phyloP scores from a whole-genome alignment of 2,888 invertebrate genomes.

The Arrhopalites spinosus region DNA sequence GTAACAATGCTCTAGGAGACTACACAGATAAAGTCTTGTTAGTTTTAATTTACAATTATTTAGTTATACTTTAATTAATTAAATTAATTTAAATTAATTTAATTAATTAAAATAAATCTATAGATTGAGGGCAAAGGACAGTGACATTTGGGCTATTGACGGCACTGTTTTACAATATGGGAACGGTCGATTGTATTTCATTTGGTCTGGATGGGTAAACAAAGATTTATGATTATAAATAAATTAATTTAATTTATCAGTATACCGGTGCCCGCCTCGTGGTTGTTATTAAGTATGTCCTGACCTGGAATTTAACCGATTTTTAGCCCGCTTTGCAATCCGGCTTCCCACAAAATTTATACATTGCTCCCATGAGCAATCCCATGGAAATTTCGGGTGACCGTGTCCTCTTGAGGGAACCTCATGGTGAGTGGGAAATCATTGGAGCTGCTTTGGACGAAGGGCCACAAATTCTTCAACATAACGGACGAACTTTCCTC shows the following conservation, averaged over 20 bases:
- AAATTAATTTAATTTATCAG: too few relatives aligned
- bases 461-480: slow-evolving; percentile 51
- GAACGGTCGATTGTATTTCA: slow-evolving; percentile 47
- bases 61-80: not conserved
- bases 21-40: slow-evolving; percentile 13
- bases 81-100: not conserved
- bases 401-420: slow-evolving; percentile 45
- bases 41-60: not conserved
- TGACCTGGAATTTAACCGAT: too few relatives aligned
- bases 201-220: slow-evolving; percentile 53
- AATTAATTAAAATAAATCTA: too few relatives aligned
- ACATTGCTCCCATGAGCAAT: slow-evolving; percentile 52
- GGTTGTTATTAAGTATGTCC: too few relatives aligned
- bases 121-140: not conserved
- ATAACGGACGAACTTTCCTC: slow-evolving; percentile 48
- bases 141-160: slow-evolving; percentile 22
- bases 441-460: slow-evolving; percentile 45
- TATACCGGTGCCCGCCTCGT: too few relatives aligned
- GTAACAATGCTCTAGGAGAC: slow-evolving; percentile 22
- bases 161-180: slow-evolving; percentile 38
- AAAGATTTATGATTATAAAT: too few relatives aligned
- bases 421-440: slow-evolving; percentile 45
- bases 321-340: not conserved
- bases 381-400: slow-evolving; percentile 47
- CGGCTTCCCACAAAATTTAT: slow-evolving; percentile 53